Evolutionary conservation across 2,888 invertebrate genomes (phyloP), one percentile per base, ranked within the genome.

Genomic region (Plagodis pulveraria): DNA sequence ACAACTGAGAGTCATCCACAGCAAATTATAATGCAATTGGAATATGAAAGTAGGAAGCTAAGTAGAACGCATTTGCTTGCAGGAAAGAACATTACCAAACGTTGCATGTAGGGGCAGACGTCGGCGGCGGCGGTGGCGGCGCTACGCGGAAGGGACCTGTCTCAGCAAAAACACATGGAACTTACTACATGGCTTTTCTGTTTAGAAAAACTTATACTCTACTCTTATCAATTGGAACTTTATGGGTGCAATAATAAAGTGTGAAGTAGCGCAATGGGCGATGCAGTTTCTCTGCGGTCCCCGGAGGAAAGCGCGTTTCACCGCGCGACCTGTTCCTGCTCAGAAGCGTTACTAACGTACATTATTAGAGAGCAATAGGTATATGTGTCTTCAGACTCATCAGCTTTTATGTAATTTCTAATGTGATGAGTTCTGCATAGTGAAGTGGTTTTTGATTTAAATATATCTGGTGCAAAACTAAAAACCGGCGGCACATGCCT

Each of bases 251-350:
- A 34, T 6, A n/a, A 8, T 56, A 61, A 51, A 52, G 33, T n/a
- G n/a, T 40, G 42, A 34, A 47, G 34, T 48, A 2, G 41, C 11
- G 34, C 8, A n/a, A 9, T 6, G 32, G 44, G 1, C 12, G 40
- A 22, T 40, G 36, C 41, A 33, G 52, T 63, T 63, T 60, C 65
- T 50, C 65, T 41, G 55, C 44, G 40, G 50, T 45, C 53, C 63
- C 58, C 55, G 22, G 60, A 63, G 63, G 58, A 58, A 60, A 60
- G 43, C 62, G 42, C 55, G 53, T 60, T 56, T 60, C 63, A 45
- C 65, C 46, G 36, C 22, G 45, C 56, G 55, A 46, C 48, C 48
- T 42, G 55, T 53, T 58, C 48, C 53, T 45, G 51, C 51, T 43
- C 7, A 11, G 38, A 46, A 35, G 46, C 36, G 35, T 11, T 6